phyloP scores from a whole-genome alignment of 2,797 vertebrate species.

The Sebastes steindachneri region DNA sequence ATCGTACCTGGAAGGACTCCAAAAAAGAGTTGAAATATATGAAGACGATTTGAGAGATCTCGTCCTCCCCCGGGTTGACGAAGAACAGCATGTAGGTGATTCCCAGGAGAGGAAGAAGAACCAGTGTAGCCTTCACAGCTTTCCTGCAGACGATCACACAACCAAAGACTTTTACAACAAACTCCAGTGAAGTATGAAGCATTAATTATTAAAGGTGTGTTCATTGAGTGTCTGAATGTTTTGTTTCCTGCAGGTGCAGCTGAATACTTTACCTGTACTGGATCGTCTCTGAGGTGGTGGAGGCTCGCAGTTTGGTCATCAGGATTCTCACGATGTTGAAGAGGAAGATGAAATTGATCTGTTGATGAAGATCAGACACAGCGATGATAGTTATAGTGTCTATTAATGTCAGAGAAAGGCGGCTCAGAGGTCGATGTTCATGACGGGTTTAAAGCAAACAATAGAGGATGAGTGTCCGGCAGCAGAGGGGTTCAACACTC shows the following conservation, averaged over 20 bases:
- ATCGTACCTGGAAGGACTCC: slow-evolving; percentile 92
- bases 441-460: background rate
- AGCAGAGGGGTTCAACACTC: fast-evolving
- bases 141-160: slow-evolving; percentile 80
- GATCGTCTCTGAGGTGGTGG: slow-evolving; percentile 94
- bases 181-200: background rate
- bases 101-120: slow-evolving; percentile 92
- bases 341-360: slow-evolving; percentile 98
- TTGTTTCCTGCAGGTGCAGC: background rate
- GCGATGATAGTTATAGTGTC: background rate
- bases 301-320: slow-evolving; percentile 95
- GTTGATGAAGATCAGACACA: slow-evolving; percentile 19
- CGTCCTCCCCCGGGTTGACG: slow-evolving; percentile 93
- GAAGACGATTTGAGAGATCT: slow-evolving; percentile 92
- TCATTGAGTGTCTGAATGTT: background rate
- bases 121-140: slow-evolving; percentile 95
- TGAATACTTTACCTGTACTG: slow-evolving; percentile 89
- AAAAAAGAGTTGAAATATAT: slow-evolving; percentile 96
- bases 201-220: slow-evolving; percentile 17
- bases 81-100: slow-evolving; percentile 98
- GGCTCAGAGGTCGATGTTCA: background rate
- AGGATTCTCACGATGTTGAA: slow-evolving; percentile 98
- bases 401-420: background rate
- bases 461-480: background rate
- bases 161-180: no score